Percentiles rank a stretch among this genome's conserved stretches.
phyloP scores from a whole-genome alignment of 2,113 vertebrate species.

The Limanda limanda region DNA sequence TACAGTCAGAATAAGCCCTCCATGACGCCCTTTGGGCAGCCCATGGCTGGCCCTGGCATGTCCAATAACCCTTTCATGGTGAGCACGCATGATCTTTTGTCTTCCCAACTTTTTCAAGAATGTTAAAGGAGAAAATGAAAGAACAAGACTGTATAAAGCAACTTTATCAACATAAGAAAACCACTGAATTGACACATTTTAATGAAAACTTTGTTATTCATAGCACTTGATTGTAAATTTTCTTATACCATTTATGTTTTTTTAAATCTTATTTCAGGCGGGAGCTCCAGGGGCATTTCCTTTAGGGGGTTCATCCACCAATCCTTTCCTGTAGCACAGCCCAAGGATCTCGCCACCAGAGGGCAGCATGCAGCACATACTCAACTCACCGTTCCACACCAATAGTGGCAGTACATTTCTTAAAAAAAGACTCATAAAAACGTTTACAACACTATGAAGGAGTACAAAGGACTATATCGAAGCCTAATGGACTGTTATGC shows the following conservation, averaged over 20 bases:
- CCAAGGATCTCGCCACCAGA: conserved; percentile 85
- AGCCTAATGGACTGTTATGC: conserved; percentile 89
- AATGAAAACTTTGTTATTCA: background rate
- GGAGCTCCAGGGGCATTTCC: conserved; percentile 92
- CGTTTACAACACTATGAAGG: conserved; percentile 80
- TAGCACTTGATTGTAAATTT: background rate
- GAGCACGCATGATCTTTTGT: conserved; percentile 55
- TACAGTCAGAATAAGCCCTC: conserved; percentile 94
- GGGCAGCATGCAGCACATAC: conserved; percentile 89
- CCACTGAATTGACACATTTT: background rate
- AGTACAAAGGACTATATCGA: conserved; percentile 72
- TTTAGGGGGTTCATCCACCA: conserved; percentile 92
- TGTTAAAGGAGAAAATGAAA: background rate
- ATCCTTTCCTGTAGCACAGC: conserved; percentile 96
- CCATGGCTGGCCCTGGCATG: conserved; percentile 88
- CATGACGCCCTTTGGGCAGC: conserved; percentile 91
- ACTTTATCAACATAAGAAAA: background rate
- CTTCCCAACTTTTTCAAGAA: background rate
- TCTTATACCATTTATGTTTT: background rate
- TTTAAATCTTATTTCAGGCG: conserved; percentile 78
- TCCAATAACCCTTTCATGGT: conserved; percentile 99
- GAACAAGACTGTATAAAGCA: background rate
- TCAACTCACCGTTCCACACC: conserved; percentile 87
- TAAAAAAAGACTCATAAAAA: conserved; percentile 43
- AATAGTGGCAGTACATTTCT: conserved; percentile 89